Base-by-base conservation (phyloP, 2,113 vertebrate genomes). In the Lota lota region DNA sequence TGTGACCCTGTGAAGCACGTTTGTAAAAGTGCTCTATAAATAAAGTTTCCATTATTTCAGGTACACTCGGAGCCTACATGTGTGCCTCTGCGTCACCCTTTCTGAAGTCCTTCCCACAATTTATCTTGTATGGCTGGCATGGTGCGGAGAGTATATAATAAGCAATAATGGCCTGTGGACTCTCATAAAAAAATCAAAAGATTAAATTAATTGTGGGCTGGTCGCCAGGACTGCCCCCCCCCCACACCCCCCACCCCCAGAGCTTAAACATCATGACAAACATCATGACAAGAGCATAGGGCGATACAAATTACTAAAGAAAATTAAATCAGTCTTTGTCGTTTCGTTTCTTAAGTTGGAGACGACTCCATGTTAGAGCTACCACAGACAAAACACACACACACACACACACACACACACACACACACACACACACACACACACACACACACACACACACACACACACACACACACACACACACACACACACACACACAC, bases 301-400 rank as follows among this genome's bases (percentile, higher is more conserved):
- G 51, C 53, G 50, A 15, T 47, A 47, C 8, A 47, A 47, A 47
- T 47, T 47, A 47, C 8, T 47, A 47, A 47, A 47, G 6, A 47
- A 47, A 2, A 64, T 19, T n/a, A 66, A 68, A 64, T 1, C 18
- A 51, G 20, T 36, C 18, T 7, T 1, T 6, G 28, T 33, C 28
- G 28, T 33, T 22, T 66, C 4, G 1, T 47, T 56, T 33, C 12
- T 22, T 53, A 76, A 74, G 81, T 79, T 54, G 22, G 77, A 75
- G 78, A 75, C 76, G 73, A 22, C 28, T 78, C 7, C 10, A 22
- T 28, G 22, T 40, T 24, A 19, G 11, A 61, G 59, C 64, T 65
- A 47, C 33, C 11, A 72, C 67, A 66, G n/a, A 59, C 5, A 28
- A 21, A 20, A 12, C 22, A 22, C 40, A 47, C 12, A 7, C 40